Base-by-base conservation (phyloP, 1,140 invertebrate genomes). In the Diplogasteroides magnus region DNA sequence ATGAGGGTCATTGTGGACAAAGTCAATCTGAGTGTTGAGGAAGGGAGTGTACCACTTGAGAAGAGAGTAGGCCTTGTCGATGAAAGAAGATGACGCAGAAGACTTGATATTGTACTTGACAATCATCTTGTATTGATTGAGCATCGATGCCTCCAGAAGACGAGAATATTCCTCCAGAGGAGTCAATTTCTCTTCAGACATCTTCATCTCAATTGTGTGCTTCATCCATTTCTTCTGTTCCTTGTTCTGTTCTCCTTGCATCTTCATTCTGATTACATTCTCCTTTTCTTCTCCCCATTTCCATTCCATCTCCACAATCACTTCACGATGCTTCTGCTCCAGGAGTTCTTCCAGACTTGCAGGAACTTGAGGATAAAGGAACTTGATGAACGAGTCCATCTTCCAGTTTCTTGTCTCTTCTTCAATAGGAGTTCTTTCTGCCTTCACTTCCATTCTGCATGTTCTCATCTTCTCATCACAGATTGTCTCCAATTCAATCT, bases 41-140 rank as follows among this genome's bases (percentile, higher is more conserved):
- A 29, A 68, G 57, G n/a, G 69, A 31, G 37, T 13, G 28, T 61
- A 74, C 48, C n/a, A 6, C 37, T 48, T 48, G 37, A 48, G 75
- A 61, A 64, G 68, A 29, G 60, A 56, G 64, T 75, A 68, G 19
- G 59, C 61, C 58, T 75, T 75, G 62, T 76, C 27, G 56, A 75
- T n/a, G n/a, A 48, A 11, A 11, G 6, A 6, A 48, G 6, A 19
- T 19, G 62, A 25, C 23, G 61, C 61, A 29, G 31, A 57, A 6
- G 60, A 61, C 48, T 58, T 37, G 14, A 73, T 19, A 27, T 69
- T 58, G 72, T 73, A 69, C 56, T 72, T 60, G 27, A 64, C 69
- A 27, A 60, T 27, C 19, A 57, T 31, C 27, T 72, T 75, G 67
- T 70, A 69, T 61, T 73, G 68, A 62, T 73, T 64, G 26, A 73